Evolutionary conservation across 2,888 invertebrate genomes (phyloP), one percentile per base, ranked within the genome.

Genomic region (Habroteleia sp.): DNA sequence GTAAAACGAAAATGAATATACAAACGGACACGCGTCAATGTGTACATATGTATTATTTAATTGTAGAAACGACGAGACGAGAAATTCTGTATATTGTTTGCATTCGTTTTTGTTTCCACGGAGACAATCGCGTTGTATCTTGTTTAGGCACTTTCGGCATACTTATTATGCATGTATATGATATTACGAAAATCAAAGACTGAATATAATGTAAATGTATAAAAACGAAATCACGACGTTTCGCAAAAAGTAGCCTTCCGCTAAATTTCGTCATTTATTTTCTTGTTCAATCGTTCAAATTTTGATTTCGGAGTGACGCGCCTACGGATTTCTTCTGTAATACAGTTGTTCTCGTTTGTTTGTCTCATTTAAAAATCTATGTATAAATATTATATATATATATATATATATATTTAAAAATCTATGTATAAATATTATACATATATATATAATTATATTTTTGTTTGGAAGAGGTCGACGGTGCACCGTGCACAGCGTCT

Each of bases 111-210:
- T 52, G 52, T 66, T 66, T 37, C 46, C 10, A 65, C 13, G 10
- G 39, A 52, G 62, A 62, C 71, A 71, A 71, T 71, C 71, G 62
- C 54, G 52, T 71, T 62, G 62, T 60, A 50, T 42, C 48, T 41
- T 39, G 48, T 58, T 68, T 58, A 50, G 58, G 58, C 69, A 56
- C 60, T 69, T 69, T 69, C 41, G 69, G 69, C 62, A 69, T 69
- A 69, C 52, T 44, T 60, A 60, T 69, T 69, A 42, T 62, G 71
- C 62, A 46, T 39, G 35, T 62, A 52, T 33, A 54, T 71, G 58
- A 71, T 71, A 54, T 62, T 71, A 62, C 31, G 42, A 44, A 62
- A 71, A 71, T 71, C 62, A 62, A 71, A 62, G 71, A 71, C 71
- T 71, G 71, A 71, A 62, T 71, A 60, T 6, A 60, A 69, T 52